Evolutionary conservation across 2,113 vertebrate genomes (phyloP).

Genomic region (Pachypanchax playfairii): DNA sequence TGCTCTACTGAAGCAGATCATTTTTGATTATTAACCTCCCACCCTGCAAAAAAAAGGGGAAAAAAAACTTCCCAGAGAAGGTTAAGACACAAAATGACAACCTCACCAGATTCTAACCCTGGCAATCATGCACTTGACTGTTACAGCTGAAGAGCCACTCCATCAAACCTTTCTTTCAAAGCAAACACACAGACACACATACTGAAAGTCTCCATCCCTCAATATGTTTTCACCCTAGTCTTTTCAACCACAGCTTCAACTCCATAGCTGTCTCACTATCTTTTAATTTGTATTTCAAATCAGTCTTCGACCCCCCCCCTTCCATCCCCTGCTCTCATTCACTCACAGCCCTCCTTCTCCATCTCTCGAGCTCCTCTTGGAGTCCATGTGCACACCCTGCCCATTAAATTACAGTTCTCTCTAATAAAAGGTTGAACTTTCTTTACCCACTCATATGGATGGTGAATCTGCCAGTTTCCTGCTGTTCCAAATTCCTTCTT

Average conservation of each 20-base stretch:
- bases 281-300: constrained; percentile 52
- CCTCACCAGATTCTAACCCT: constrained; percentile 53
- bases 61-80: constrained; percentile 57
- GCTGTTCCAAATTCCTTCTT: constrained; percentile 80
- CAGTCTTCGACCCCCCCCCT: constrained; percentile 39
- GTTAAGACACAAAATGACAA: constrained; percentile 78
- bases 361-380: constrained; percentile 56
- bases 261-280: constrained; percentile 41
- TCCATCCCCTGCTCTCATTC: neutral
- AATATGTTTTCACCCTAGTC: constrained; percentile 38
- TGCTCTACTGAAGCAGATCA: constrained; percentile 78
- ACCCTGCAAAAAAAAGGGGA: constrained; percentile 41
- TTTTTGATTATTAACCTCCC: constrained; percentile 81
- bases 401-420: constrained; percentile 88
- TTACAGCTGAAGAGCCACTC: constrained; percentile 73
- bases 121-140: constrained; percentile 71
- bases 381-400: constrained; percentile 79
- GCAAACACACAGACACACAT: constrained; percentile 18
- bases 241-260: constrained; percentile 32
- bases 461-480: constrained; percentile 81
- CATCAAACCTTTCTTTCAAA: constrained; percentile 49
- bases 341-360: constrained; percentile 57
- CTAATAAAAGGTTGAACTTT: constrained; percentile 89
- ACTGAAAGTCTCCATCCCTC: constrained; percentile 29
- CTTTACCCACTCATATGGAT: constrained; percentile 82